Conservation (phyloP, 1,140 invertebrate genomes). For the Galleria mellonella region DNA sequence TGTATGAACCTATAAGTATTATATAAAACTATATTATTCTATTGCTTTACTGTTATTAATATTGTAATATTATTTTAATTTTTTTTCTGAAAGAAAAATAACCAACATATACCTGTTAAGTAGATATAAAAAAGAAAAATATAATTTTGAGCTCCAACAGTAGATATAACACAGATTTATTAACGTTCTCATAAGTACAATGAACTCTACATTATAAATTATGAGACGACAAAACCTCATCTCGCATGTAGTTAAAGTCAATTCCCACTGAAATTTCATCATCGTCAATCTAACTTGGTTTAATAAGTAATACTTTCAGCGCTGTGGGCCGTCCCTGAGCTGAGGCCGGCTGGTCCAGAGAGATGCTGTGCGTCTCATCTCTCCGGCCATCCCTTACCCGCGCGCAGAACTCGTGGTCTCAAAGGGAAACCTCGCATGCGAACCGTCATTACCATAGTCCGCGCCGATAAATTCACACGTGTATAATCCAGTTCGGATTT, state of each 20-base stretch:
- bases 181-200: neutral
- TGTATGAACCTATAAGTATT: too few species aligned
- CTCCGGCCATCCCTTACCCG: slow-evolving; percentile 50
- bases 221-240: slow-evolving; percentile 61
- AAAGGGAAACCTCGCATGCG: slow-evolving; percentile 40
- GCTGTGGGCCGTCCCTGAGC: slow-evolving; percentile 57
- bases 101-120: too few species aligned
- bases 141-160: too few species aligned
- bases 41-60: too few species aligned
- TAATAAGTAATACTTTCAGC: slow-evolving; percentile 62
- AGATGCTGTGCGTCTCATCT: slow-evolving; percentile 57
- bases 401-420: slow-evolving; percentile 40
- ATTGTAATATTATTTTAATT: too few species aligned
- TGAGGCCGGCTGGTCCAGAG: slow-evolving; percentile 44
- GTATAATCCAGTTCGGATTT: slow-evolving; percentile 1
- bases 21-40: too few species aligned
- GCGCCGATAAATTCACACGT: slow-evolving; percentile 14
- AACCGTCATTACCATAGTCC: slow-evolving; percentile 34
- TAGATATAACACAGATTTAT: neutral
- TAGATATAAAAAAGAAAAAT: too few species aligned
- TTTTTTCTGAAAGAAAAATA: too few species aligned
- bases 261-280: slow-evolving; percentile 72
- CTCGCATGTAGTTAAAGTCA: slow-evolving; percentile 61
- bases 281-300: slow-evolving; percentile 69
- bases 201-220: slow-evolving; percentile 21